Evolutionary conservation across 2,888 invertebrate genomes (phyloP).

Genomic region (Branchellion lobata): DNA sequence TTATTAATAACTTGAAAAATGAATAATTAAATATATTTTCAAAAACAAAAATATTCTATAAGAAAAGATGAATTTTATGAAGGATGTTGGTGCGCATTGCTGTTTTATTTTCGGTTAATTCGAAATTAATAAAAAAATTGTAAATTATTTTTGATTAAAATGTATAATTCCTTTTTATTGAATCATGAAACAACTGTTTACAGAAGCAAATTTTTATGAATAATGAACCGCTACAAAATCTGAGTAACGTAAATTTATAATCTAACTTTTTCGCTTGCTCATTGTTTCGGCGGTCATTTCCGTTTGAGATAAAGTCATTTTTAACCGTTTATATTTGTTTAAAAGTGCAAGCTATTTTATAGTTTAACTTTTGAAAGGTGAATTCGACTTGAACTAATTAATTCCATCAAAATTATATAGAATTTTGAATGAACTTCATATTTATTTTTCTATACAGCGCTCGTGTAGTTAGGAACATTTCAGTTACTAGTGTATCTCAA

Average conservation of each 20-base stretch:
- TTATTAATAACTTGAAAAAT: too few species aligned
- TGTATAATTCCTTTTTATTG: too few species aligned
- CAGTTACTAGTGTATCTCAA: background rate
- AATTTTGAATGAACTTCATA: background rate
- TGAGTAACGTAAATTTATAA: slow-evolving; percentile 26
- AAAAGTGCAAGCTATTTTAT: slow-evolving; percentile 15
- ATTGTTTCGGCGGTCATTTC: slow-evolving; percentile 36
- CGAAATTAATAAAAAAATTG: too few species aligned
- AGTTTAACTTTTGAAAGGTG: slow-evolving; percentile 4
- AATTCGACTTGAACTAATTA: background rate
- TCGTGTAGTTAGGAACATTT: background rate
- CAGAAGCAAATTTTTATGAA: background rate
- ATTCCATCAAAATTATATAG: background rate
- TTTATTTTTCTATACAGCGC: background rate
- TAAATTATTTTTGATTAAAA: too few species aligned
- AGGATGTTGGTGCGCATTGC: too few species aligned
- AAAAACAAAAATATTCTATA: too few species aligned
- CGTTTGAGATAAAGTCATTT: slow-evolving; percentile 28
- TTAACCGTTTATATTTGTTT: slow-evolving; percentile 7
- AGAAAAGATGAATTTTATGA: too few species aligned
- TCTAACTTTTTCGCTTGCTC: slow-evolving; percentile 36
- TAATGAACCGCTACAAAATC: slow-evolving; percentile 5
- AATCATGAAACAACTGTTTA: background rate
- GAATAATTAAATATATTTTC: too few species aligned
- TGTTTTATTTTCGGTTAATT: too few species aligned